phyloP scores from a whole-genome alignment of 2,113 vertebrate species.

The Tauraco erythrolophus region DNA sequence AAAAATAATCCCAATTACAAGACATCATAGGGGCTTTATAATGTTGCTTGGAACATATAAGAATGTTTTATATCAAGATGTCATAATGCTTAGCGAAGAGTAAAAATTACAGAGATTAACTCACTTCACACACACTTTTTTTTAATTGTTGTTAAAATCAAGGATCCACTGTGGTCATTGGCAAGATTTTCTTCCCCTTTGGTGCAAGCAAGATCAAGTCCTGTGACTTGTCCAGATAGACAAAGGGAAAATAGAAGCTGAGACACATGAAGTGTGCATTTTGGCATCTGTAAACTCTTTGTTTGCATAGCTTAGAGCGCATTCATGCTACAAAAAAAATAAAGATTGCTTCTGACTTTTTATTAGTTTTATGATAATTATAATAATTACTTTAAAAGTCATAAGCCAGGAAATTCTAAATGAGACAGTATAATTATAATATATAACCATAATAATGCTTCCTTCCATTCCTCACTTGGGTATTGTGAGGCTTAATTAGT shows the following conservation, averaged over 20 bases:
- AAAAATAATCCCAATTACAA: not conserved
- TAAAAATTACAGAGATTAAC: not conserved
- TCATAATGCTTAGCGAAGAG: not conserved
- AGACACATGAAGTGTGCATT: not conserved
- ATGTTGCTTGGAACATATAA: not conserved
- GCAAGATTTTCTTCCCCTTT: not conserved
- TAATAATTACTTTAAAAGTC: conserved; percentile 54
- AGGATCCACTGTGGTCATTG: not conserved
- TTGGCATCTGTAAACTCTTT: not conserved
- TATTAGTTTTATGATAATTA: conserved; percentile 54
- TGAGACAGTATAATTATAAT: conserved; percentile 53
- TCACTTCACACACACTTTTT: not conserved
- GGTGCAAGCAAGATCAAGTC: not conserved
- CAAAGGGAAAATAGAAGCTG: not conserved
- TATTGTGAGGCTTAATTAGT: conserved; percentile 60
- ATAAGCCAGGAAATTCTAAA: conserved; percentile 56
- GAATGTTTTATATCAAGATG: not conserved
- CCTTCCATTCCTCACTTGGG: conserved; percentile 50
- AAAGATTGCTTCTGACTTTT: conserved; percentile 30
- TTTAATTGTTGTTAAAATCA: not conserved
- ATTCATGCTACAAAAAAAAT: not conserved
- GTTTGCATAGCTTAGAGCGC: not conserved
- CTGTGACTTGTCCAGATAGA: not conserved
- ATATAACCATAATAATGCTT: conserved; percentile 34
- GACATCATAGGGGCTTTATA: not conserved